Percentiles rank a stretch among this genome's conserved stretches.
Evolutionary conservation across 2,888 invertebrate genomes (phyloP).

Genomic region (Calliscelio sp.): DNA sequence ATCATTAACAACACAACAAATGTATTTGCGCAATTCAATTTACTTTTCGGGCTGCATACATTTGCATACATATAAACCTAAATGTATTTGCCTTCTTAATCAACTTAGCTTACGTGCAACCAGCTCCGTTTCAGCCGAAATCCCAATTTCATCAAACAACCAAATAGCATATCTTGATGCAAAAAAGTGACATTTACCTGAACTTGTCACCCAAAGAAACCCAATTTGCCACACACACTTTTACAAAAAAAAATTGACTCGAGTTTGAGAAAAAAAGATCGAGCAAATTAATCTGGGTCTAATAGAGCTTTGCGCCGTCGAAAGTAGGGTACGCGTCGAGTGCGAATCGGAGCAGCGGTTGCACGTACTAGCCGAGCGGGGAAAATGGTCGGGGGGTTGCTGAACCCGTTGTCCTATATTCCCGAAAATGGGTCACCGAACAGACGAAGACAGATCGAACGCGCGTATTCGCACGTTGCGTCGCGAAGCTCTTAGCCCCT

Average conservation of each 20-base stretch:
- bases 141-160: too few species aligned
- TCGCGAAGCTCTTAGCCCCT: constrained; percentile 29
- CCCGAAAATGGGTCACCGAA: constrained; percentile 81
- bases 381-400: constrained; percentile 77
- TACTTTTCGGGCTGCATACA: constrained; percentile 24
- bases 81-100: constrained; percentile 18
- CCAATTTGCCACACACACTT: background rate
- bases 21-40: constrained; percentile 6
- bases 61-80: constrained; percentile 22
- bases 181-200: too few species aligned
- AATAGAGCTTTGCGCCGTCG: constrained; percentile 44
- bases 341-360: constrained; percentile 74
- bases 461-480: constrained; percentile 60
- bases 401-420: constrained; percentile 82
- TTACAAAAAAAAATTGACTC: constrained; percentile 8
- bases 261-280: constrained; percentile 40
- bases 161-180: too few species aligned
- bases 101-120: background rate
- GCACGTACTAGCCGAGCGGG: constrained; percentile 66
- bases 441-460: constrained; percentile 76
- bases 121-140: background rate
- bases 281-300: constrained; percentile 45
- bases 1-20: constrained; percentile 1
- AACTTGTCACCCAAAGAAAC: too few species aligned
- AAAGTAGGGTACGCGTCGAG: constrained; percentile 63